Percentiles rank a stretch among this genome's conserved stretches.
Evolutionary conservation across 2,888 invertebrate species (phyloP).

Genomic region (Synanthedon tipuliformis): DNA sequence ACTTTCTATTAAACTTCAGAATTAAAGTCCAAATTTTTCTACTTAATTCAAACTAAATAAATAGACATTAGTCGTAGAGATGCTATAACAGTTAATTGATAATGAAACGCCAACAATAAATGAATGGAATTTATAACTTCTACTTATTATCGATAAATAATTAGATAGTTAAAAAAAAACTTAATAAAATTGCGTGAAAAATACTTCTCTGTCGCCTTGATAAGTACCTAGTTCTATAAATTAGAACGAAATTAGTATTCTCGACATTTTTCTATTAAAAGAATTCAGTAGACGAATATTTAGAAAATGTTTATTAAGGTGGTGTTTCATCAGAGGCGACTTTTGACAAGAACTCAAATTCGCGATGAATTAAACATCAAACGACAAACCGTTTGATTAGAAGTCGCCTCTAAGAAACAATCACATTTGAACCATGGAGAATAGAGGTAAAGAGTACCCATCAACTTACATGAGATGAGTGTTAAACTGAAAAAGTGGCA

Average conservation of each 20-base stretch:
- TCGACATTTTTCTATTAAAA: slow-evolving; percentile 40
- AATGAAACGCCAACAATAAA: slow-evolving; percentile 33
- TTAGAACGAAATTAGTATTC: slow-evolving; percentile 42
- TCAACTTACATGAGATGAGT: too few species aligned
- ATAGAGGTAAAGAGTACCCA: too few species aligned
- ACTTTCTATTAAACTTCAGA: too few species aligned
- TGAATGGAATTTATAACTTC: slow-evolving; percentile 60
- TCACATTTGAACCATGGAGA: neutral
- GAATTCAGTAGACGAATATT: slow-evolving; percentile 32
- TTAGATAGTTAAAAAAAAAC: slow-evolving; percentile 32
- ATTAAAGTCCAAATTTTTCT: slow-evolving; percentile 2
- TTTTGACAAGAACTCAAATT: too few species aligned
- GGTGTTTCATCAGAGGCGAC: slow-evolving; percentile 5
- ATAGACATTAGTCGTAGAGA: neutral
- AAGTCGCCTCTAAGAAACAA: too few species aligned
- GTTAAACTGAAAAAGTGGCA: too few species aligned
- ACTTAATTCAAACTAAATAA: slow-evolving; percentile 5
- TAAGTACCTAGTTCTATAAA: slow-evolving; percentile 37
- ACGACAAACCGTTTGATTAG: too few species aligned
- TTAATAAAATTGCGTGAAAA: slow-evolving; percentile 37
- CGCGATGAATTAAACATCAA: too few species aligned
- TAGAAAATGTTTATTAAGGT: slow-evolving; percentile 11
- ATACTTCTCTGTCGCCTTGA: slow-evolving; percentile 55
- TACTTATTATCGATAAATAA: slow-evolving; percentile 19
- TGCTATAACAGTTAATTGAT: neutral